A percentile compares a stretch with the other conserved stretches of the same genome.
Conservation (phyloP, 2,797 vertebrate genomes). For the Cossypha caffra region DNA sequence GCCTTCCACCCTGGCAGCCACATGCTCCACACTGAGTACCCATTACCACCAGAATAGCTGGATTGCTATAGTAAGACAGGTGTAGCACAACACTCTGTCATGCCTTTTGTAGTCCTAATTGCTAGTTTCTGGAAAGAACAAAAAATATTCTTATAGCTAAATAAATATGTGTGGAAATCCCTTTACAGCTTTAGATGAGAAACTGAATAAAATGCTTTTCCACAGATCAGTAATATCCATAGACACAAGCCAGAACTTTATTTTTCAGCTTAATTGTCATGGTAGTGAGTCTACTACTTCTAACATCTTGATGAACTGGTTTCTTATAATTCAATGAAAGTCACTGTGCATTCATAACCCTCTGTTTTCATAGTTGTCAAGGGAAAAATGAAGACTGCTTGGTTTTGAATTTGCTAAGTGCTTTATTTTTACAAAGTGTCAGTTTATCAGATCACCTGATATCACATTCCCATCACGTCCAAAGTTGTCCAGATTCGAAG, state of each 20-base stretch:
- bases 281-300: not conserved
- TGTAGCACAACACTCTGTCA: not conserved
- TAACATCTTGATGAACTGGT: not conserved
- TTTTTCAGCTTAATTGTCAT: not conserved
- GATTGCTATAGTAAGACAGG: not conserved
- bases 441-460: not conserved
- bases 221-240: not conserved
- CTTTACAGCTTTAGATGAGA: not conserved
- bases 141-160: not conserved
- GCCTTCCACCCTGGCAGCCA: not conserved
- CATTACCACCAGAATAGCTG: not conserved
- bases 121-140: slow-evolving; percentile 6
- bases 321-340: not conserved
- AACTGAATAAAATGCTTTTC: slow-evolving; percentile 19
- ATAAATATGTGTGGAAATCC: slow-evolving; percentile 24
- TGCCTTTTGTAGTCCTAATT: not conserved
- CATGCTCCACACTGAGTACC: not conserved
- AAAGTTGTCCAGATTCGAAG: not conserved
- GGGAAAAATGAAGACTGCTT: not conserved
- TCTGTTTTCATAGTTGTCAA: not conserved
- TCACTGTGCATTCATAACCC: not conserved
- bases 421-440: not conserved
- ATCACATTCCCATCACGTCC: not conserved
- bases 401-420: rapidly evolving
- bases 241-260: not conserved